Evolutionary conservation across 2,888 invertebrate species (phyloP).

Genomic region (Hedychridium roseum): DNA sequence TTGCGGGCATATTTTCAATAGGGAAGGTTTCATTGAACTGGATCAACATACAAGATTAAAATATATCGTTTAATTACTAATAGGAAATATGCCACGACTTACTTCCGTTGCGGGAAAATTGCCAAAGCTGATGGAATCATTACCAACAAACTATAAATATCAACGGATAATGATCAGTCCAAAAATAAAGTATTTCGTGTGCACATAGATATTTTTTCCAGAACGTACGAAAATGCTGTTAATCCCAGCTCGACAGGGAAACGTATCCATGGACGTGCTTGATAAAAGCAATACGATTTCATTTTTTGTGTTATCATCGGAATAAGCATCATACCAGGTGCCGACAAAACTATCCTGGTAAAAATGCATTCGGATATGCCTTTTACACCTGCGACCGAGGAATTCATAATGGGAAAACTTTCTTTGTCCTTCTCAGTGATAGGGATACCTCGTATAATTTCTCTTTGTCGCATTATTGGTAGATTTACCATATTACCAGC

Average conservation of each 20-base stretch:
- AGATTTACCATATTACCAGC: constrained; percentile 38
- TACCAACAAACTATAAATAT: constrained; percentile 27
- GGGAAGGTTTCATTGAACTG: constrained; percentile 22
- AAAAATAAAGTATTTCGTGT: too few species aligned
- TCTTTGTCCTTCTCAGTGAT: constrained; percentile 20
- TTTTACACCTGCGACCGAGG: constrained; percentile 35
- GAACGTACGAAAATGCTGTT: too few species aligned
- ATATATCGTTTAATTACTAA: constrained; percentile 11
- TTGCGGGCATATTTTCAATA: constrained; percentile 14
- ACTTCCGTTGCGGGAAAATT: constrained; percentile 38
- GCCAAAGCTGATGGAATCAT: constrained; percentile 40
- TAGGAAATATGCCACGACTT: constrained; percentile 13
- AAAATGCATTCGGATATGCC: constrained; percentile 34
- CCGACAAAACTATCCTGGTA: constrained; percentile 31
- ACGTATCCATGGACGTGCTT: constrained; percentile 27
- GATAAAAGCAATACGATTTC: constrained; percentile 32
- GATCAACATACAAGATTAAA: too few species aligned
- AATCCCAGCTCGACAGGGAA: constrained; percentile 23
- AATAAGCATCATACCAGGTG: constrained; percentile 41
- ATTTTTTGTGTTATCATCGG: constrained; percentile 30
- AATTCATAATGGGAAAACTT: constrained; percentile 30
- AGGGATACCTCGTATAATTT: constrained; percentile 33
- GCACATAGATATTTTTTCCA: constrained; percentile 8
- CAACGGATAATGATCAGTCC: too few species aligned
- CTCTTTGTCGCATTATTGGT: constrained; percentile 36